Conservation (phyloP, 2,888 invertebrate species). For the Parnassius apollo region DNA sequence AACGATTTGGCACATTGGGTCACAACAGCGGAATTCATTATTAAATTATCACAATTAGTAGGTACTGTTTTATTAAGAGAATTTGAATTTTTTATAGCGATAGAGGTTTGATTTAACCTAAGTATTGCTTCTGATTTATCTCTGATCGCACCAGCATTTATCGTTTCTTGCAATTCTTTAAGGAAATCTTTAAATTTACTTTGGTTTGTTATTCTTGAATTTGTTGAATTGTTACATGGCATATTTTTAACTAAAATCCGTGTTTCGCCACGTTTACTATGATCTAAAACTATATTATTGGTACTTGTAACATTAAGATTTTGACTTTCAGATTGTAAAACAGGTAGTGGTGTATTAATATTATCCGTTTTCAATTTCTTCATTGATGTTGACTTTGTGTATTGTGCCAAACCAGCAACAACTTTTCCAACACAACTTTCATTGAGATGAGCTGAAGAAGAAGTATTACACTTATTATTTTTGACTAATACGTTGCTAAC, state of each 20-base stretch:
- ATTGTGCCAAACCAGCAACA: constrained; percentile 21
- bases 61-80: constrained; percentile 4
- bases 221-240: constrained; percentile 2
- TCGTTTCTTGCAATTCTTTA: constrained; percentile 52
- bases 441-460: not conserved
- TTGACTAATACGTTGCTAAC: not conserved
- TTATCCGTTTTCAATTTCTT: constrained; percentile 4
- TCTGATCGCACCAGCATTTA: constrained; percentile 48
- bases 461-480: not conserved
- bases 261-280: constrained; percentile 3
- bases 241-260: constrained; percentile 11
- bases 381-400: constrained; percentile 10
- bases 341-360: not conserved
- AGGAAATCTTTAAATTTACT: constrained; percentile 44
- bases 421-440: constrained; percentile 14
- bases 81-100: not conserved
- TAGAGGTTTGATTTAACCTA: not conserved
- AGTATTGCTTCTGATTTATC: constrained; percentile 26
- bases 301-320: not conserved
- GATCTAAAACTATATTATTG: constrained; percentile 11
- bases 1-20: constrained; percentile 54
- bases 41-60: constrained; percentile 3
- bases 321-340: constrained; percentile 4
- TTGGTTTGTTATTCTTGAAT: constrained; percentile 16
- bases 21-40: constrained; percentile 22